Conservation (phyloP, 2,113 vertebrate genomes). For the Lanius collurio region DNA sequence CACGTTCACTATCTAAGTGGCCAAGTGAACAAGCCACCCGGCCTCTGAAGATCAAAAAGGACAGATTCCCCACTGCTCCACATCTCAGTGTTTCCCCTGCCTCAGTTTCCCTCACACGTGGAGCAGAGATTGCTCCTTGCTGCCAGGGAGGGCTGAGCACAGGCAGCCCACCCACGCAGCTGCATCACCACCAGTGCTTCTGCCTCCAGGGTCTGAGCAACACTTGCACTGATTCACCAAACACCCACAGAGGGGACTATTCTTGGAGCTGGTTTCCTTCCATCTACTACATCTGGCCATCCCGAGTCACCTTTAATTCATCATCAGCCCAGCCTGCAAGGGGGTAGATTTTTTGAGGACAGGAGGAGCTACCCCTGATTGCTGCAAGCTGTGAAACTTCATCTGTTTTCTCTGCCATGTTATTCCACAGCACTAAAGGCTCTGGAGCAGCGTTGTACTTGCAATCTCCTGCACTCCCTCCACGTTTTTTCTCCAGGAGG, state of each 20-base stretch:
- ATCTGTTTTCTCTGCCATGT: accelerated
- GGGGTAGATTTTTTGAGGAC: background rate
- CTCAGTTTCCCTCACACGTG: accelerated
- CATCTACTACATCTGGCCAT: background rate
- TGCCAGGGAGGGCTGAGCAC: accelerated
- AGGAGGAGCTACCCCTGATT: background rate
- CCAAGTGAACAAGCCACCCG: background rate
- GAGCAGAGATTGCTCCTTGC: background rate
- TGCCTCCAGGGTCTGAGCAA: background rate
- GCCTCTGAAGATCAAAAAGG: background rate
- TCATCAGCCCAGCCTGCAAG: accelerated
- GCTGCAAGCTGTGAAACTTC: background rate
- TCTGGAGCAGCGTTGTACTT: background rate
- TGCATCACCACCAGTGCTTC: background rate
- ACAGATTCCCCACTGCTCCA: background rate
- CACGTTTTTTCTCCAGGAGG: background rate
- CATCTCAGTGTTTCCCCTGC: accelerated
- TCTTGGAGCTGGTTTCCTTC: background rate
- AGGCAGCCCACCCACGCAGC: background rate
- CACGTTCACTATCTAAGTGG: accelerated
- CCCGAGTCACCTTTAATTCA: background rate
- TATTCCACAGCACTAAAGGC: background rate
- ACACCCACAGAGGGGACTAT: background rate
- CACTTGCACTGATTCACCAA: background rate
- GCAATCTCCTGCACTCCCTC: background rate